Evolutionary conservation across 1,140 invertebrate genomes (phyloP).

Genomic region (Brachionus plicatilis): DNA sequence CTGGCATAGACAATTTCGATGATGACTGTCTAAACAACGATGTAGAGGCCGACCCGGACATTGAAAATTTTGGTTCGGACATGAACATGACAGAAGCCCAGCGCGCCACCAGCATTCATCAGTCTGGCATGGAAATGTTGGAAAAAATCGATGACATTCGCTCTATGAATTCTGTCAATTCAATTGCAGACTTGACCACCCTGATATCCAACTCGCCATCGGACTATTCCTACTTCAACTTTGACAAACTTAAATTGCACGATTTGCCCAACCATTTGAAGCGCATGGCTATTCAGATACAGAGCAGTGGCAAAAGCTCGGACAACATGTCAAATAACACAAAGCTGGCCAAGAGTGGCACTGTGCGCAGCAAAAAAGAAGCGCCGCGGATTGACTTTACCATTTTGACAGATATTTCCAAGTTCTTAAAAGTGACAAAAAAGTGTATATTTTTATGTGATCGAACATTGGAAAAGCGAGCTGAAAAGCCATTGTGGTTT

Average conservation of each 20-base stretch:
- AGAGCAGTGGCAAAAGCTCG: not conserved
- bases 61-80: not conserved
- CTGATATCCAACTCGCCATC: conserved; percentile 32
- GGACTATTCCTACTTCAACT: conserved; percentile 37
- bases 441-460: conserved; percentile 26
- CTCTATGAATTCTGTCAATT: not conserved
- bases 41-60: not conserved
- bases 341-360: not conserved
- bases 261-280: conserved; percentile 27
- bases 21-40: conserved; percentile 13
- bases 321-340: not conserved
- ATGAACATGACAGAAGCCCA: not conserved
- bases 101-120: not conserved
- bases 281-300: conserved; percentile 26
- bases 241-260: conserved; percentile 23
- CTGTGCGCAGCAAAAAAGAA: conserved; percentile 21
- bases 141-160: conserved; percentile 34
- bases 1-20: not conserved
- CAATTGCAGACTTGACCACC: conserved; percentile 29
- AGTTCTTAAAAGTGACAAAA: not conserved
- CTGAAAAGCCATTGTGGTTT: not conserved
- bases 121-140: conserved; percentile 18
- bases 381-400: conserved; percentile 23
- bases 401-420: not conserved
- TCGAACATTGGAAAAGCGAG: conserved; percentile 25